A percentile compares a stretch with the other conserved stretches of the same genome.
Conservation (phyloP, 2,888 invertebrate species). For the Heterodera filipjevi region DNA sequence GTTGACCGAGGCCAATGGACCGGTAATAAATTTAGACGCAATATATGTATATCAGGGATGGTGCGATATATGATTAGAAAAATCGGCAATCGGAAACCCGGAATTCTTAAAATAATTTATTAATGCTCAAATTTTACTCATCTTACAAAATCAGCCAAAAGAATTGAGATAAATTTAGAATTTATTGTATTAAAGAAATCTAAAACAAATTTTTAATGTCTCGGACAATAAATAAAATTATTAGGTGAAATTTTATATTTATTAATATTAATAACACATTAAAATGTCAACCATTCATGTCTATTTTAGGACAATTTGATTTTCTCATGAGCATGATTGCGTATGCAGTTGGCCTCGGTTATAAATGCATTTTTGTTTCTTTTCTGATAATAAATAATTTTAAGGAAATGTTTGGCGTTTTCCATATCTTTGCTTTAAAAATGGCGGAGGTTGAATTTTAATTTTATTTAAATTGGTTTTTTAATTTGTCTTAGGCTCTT, state of each 20-base stretch:
- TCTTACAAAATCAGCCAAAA: too few species aligned
- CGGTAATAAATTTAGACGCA: too few species aligned
- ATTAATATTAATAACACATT: not conserved
- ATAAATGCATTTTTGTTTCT: not conserved
- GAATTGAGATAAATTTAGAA: too few species aligned
- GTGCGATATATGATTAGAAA: too few species aligned
- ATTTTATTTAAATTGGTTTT: not conserved
- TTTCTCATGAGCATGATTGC: slow-evolving; percentile 65
- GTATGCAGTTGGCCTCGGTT: slow-evolving; percentile 65
- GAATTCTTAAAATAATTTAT: too few species aligned
- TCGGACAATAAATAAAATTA: too few species aligned
- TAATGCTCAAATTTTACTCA: too few species aligned
- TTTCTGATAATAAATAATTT: slow-evolving; percentile 8
- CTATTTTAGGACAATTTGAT: slow-evolving; percentile 52
- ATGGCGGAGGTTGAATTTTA: slow-evolving; percentile 57
- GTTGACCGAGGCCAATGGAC: slow-evolving; percentile 60
- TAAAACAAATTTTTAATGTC: too few species aligned
- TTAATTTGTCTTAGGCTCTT: slow-evolving; percentile 46
- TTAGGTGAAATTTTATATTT: too few species aligned
- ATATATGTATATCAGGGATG: too few species aligned
- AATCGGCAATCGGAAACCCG: too few species aligned
- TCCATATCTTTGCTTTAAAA: slow-evolving; percentile 65
- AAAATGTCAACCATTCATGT: not conserved
- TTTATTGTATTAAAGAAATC: too few species aligned
- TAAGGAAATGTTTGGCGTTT: slow-evolving; percentile 65